Evolutionary conservation across 2,113 vertebrate genomes (phyloP).

Genomic region (Cynopterus brachyotis): DNA sequence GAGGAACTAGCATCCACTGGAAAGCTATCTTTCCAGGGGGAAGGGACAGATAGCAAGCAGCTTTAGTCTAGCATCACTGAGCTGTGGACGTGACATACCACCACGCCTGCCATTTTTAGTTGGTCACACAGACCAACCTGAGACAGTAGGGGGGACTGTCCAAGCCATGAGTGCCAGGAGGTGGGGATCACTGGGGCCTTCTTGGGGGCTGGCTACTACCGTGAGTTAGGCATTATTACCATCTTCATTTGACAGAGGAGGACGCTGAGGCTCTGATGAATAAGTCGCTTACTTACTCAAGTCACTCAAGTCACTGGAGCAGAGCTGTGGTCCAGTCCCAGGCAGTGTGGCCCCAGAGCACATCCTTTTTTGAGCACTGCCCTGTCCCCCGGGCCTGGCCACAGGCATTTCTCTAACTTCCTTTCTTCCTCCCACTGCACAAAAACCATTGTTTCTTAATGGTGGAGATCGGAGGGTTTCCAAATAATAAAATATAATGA

Average conservation of each 20-base stretch:
- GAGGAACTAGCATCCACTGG: neutral
- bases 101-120: neutral
- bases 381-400: neutral
- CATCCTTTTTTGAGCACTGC: neutral
- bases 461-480: conserved; percentile 23
- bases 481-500: conserved; percentile 29
- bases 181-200: rapidly evolving
- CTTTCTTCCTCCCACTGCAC: neutral
- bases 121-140: neutral
- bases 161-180: neutral
- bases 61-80: neutral
- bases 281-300: neutral
- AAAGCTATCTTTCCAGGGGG: neutral
- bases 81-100: neutral
- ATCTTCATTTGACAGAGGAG: neutral
- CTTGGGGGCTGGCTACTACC: neutral
- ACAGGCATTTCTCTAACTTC: neutral
- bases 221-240: neutral
- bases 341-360: neutral
- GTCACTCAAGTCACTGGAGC: no score
- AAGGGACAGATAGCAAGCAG: no score
- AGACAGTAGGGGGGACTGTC: neutral
- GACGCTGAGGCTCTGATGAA: neutral
- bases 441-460: conserved; percentile 58
- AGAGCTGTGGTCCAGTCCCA: neutral